phyloP scores from a whole-genome alignment of 1,140 invertebrate species.

The Sipha flava region DNA sequence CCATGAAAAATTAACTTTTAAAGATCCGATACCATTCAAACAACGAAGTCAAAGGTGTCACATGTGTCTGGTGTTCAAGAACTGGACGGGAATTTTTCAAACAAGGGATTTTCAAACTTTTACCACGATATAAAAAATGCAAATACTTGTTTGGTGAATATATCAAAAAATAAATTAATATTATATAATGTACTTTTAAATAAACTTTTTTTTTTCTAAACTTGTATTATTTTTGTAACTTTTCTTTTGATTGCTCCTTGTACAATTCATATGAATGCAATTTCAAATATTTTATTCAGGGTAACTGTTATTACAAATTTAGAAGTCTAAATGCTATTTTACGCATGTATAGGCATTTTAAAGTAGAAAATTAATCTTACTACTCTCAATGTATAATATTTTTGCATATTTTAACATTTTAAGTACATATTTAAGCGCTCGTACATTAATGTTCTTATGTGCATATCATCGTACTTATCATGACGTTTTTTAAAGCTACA shows the following conservation, averaged over 20 bases:
- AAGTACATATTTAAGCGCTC: too few species aligned
- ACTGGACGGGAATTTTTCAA: slow-evolving; percentile 22
- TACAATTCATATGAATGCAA: too few species aligned
- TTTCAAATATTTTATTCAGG: too few species aligned
- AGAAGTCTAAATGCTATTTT: too few species aligned
- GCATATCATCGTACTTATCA: too few species aligned
- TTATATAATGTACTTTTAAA: neutral
- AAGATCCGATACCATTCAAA: slow-evolving; percentile 32
- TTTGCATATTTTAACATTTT: too few species aligned
- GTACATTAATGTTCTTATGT: too few species aligned
- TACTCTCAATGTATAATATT: too few species aligned
- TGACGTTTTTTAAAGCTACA: too few species aligned
- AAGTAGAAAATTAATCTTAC: too few species aligned
- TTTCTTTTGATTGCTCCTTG: neutral
- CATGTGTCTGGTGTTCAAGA: neutral
- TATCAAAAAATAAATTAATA: neutral
- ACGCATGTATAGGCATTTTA: too few species aligned
- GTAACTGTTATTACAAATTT: too few species aligned
- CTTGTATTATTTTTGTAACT: neutral
- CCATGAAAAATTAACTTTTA: slow-evolving; percentile 36
- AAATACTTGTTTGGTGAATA: slow-evolving; percentile 34
- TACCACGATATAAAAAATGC: slow-evolving; percentile 36
- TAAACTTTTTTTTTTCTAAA: neutral
- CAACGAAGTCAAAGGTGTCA: slow-evolving; percentile 30
- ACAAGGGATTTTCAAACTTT: slow-evolving; percentile 34